Percentiles rank a stretch among this genome's conserved stretches.
Evolutionary conservation across 2,113 vertebrate species (phyloP).

Genomic region (Gasterosteus aculeatus): DNA sequence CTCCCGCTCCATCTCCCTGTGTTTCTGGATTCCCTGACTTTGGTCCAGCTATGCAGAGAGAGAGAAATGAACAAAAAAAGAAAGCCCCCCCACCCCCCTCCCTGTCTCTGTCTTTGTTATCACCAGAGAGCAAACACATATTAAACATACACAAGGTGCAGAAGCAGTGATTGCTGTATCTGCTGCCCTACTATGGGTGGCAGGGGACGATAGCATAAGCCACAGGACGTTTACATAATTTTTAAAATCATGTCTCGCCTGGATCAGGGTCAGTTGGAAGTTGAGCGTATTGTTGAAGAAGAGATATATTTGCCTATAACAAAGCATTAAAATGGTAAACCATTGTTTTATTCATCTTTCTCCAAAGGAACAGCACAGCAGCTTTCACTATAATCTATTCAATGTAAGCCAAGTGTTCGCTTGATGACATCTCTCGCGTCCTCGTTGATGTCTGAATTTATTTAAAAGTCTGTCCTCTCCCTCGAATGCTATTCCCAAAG

Average conservation of each 20-base stretch:
- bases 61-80: neutral
- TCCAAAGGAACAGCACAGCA: neutral
- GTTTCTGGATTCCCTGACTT: conserved; percentile 71
- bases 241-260: conserved; percentile 56
- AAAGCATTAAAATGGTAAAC: conserved; percentile 3
- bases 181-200: conserved; percentile 72
- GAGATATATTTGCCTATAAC: conserved; percentile 8
- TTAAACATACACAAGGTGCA: conserved; percentile 71
- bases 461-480: conserved; percentile 13
- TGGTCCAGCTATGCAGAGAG: conserved; percentile 69
- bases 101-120: conserved; percentile 57
- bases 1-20: conserved; percentile 52
- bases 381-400: conserved; percentile 11
- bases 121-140: conserved; percentile 70
- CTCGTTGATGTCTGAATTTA: conserved; percentile 23
- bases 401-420: conserved; percentile 16
- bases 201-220: conserved; percentile 67
- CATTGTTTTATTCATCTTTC: conserved; percentile 12
- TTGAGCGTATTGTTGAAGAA: conserved; percentile 48
- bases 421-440: conserved; percentile 11
- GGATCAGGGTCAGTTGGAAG: conserved; percentile 60
- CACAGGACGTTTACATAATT: conserved; percentile 72
- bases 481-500: conserved; percentile 20
- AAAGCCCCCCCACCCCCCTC: conserved; percentile 10
- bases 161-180: conserved; percentile 72